Conservation (phyloP, 1,140 invertebrate species). For the Epicauta chinensis region DNA sequence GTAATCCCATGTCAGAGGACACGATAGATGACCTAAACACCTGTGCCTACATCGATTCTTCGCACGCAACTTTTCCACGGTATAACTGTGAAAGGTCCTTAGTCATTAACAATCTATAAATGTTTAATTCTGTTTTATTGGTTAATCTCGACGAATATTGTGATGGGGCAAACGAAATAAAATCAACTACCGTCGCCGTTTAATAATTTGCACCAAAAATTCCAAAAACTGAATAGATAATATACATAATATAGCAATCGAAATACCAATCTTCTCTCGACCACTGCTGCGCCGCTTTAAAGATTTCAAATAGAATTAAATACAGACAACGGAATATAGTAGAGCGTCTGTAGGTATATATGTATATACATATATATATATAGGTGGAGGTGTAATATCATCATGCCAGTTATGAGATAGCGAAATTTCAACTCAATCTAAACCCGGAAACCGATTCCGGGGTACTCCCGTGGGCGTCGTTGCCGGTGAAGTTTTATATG, state of each 20-base stretch:
- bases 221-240: no score
- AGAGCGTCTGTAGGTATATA: slow-evolving; percentile 26
- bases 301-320: slow-evolving; percentile 38
- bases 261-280: slow-evolving; percentile 25
- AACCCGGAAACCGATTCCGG: slow-evolving; percentile 42
- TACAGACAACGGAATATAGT: slow-evolving; percentile 1
- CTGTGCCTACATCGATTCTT: slow-evolving; percentile 25
- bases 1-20: slow-evolving; percentile 28
- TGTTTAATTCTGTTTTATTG: no score
- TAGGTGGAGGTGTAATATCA: no score
- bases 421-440: slow-evolving; percentile 42
- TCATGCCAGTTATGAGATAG: slow-evolving; percentile 30
- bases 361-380: no score
- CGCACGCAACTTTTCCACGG: slow-evolving; percentile 19
- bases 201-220: no score
- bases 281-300: slow-evolving; percentile 25
- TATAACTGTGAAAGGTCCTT: background rate
- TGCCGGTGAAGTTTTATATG: slow-evolving; percentile 37
- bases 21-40: slow-evolving; percentile 29
- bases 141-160: no score
- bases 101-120: background rate
- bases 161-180: no score
- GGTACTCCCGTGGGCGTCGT: slow-evolving; percentile 35
- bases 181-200: no score
- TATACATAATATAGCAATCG: slow-evolving; percentile 2